A percentile compares a stretch with the other conserved stretches of the same genome.
Evolutionary conservation across 2,113 vertebrate species (phyloP).

Genomic region (Neodontobutis hainanensis): DNA sequence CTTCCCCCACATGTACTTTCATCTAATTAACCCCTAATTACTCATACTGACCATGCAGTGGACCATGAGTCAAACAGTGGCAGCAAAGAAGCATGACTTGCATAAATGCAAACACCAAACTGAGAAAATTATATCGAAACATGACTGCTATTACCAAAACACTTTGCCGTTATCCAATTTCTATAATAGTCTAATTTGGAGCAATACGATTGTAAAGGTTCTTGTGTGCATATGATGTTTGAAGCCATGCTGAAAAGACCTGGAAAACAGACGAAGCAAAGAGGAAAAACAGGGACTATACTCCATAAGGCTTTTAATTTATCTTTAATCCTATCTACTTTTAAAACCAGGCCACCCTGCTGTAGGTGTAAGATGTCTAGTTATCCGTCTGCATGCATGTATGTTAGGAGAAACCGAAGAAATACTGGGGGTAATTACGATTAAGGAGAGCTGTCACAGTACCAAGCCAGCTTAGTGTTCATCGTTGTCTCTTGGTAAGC

Average conservation of each 20-base stretch:
- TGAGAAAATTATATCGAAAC: not conserved
- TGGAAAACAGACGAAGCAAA: not conserved
- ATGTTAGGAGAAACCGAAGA: not conserved
- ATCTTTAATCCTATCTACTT: slow-evolving; percentile 3
- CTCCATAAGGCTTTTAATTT: slow-evolving; percentile 1
- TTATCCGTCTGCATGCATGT: not conserved
- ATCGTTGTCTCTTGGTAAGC: slow-evolving; percentile 56
- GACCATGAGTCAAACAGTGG: slow-evolving; percentile 33
- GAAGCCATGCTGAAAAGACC: no score
- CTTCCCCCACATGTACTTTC: slow-evolving; percentile 72
- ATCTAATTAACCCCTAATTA: slow-evolving; percentile 78
- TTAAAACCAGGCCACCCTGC: not conserved
- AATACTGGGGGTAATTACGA: slow-evolving; percentile 46
- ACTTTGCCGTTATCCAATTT: not conserved
- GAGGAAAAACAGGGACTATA: not conserved
- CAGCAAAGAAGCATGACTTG: slow-evolving; percentile 23
- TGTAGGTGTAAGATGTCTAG: not conserved
- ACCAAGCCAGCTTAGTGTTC: slow-evolving; percentile 50
- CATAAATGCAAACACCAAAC: slow-evolving; percentile 8
- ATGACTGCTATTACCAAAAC: not conserved
- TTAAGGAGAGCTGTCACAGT: slow-evolving; percentile 50
- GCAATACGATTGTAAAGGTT: not conserved
- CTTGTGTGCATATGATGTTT: no score
- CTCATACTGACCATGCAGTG: slow-evolving; percentile 68
- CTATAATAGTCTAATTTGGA: not conserved